A percentile compares a stretch with the other conserved stretches of the same genome.
These are phyloP conservation scores for Toxotes jaculatrix DNA, from an alignment of 2,113 vertebrate species.

Conservation along the genomic window DNA sequence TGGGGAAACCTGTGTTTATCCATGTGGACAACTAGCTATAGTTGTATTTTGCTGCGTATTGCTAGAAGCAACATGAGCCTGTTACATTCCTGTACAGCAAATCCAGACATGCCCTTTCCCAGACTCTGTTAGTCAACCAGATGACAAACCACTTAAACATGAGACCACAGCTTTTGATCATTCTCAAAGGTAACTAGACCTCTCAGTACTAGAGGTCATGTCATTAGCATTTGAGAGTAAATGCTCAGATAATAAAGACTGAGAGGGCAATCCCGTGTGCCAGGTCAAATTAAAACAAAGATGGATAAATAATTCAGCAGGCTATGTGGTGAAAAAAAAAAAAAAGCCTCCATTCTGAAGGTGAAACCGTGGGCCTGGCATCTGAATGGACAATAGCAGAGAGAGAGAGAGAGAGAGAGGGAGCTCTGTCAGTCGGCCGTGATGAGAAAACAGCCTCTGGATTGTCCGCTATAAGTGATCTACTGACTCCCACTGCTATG, in stretches of 20 bases:
- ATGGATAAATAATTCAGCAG: conserved; percentile 31
- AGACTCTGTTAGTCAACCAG: not conserved
- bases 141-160: conserved; percentile 1
- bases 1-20: not conserved
- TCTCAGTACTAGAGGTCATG: not conserved
- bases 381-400: conserved; percentile 29
- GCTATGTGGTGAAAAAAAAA: not conserved
- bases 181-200: not conserved
- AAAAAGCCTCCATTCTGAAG: conserved; percentile 9
- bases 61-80: not conserved
- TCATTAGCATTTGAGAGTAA: not conserved
- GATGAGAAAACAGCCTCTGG: conserved; percentile 30
- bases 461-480: conserved; percentile 23
- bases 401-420: not conserved
- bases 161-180: not conserved
- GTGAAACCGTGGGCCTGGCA: not conserved
- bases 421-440: conserved; percentile 4
- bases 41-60: not conserved
- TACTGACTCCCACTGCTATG: conserved; percentile 25
- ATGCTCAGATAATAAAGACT: not conserved
- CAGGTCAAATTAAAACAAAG: not conserved
- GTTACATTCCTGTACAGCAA: conserved; percentile 37
- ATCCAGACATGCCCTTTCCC: conserved; percentile 39
- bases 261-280: not conserved
- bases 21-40: not conserved